Evolutionary conservation across 2,797 vertebrate genomes (phyloP).

Genomic region (Pipistrellus nathusii): DNA sequence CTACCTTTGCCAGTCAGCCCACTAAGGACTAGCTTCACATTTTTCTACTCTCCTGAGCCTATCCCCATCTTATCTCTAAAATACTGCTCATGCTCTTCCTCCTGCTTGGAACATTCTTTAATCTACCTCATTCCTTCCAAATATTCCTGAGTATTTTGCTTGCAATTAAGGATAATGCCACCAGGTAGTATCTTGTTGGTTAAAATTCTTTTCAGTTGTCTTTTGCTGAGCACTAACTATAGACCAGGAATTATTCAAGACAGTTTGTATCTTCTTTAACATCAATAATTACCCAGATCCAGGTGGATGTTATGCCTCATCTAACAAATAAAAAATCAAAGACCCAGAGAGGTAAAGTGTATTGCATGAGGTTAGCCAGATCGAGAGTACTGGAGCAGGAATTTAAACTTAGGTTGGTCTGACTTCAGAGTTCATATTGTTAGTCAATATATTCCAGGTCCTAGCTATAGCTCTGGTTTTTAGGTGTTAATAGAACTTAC

Average conservation of each 20-base stretch:
- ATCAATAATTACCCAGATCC: neutral
- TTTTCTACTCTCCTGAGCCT: neutral
- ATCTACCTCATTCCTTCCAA: constrained; percentile 2
- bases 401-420: constrained; percentile 29
- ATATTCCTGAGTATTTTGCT: neutral
- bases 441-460: neutral
- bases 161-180: constrained; percentile 45
- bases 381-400: neutral
- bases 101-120: constrained; percentile 9
- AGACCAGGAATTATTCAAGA: neutral
- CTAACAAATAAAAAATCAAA: constrained; percentile 22
- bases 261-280: neutral
- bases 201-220: constrained; percentile 23
- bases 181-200: neutral
- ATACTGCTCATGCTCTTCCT: neutral
- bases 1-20: neutral
- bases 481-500: constrained; percentile 51
- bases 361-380: neutral
- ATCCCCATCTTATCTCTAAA: neutral
- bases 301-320: neutral
- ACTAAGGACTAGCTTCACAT: neutral
- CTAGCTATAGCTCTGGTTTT: neutral
- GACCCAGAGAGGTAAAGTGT: neutral
- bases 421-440: neutral
- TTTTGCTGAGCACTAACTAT: constrained; percentile 24